phyloP scores from a whole-genome alignment of 2,888 invertebrate species.

The Pasiphila rectangulata region DNA sequence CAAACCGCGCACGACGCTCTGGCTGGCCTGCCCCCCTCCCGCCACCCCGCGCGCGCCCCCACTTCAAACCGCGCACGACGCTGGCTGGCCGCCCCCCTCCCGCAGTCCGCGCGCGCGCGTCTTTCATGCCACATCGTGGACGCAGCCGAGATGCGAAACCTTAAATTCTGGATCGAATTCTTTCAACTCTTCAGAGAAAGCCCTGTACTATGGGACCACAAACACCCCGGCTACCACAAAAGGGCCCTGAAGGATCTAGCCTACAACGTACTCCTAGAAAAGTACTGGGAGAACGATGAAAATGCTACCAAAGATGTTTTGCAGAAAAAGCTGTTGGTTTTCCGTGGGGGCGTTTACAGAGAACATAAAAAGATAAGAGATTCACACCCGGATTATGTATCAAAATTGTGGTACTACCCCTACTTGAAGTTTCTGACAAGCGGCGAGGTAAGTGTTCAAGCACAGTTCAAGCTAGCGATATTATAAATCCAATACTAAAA shows the following conservation, averaged over 20 bases:
- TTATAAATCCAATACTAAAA: background rate
- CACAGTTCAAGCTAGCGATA: too few relatives aligned
- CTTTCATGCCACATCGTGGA: background rate
- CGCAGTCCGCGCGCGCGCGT: background rate
- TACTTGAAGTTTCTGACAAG: constrained; percentile 7
- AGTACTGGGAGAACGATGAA: constrained; percentile 21
- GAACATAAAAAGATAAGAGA: constrained; percentile 1
- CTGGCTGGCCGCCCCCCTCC: too few relatives aligned
- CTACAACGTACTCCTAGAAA: constrained; percentile 20
- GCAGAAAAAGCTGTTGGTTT: constrained; percentile 3
- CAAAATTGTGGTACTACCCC: constrained; percentile 13
- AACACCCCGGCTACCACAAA: background rate
- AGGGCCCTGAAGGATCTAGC: constrained; percentile 11
- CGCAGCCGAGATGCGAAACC: background rate
- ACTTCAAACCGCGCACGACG: too few relatives aligned
- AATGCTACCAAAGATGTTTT: background rate
- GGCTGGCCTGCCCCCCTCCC: too few relatives aligned
- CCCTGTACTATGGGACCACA: constrained; percentile 21
- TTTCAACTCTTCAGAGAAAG: constrained; percentile 21
- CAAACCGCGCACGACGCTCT: too few relatives aligned
- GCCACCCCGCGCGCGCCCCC: too few relatives aligned
- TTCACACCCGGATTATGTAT: background rate
- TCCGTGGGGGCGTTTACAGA: background rate
- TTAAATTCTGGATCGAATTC: constrained; percentile 19
- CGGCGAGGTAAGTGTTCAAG: constrained; percentile 4